Evolutionary conservation across 2,113 vertebrate species (phyloP), one percentile per base, ranked within the genome.

Genomic region (Hipposideros armiger): DNA sequence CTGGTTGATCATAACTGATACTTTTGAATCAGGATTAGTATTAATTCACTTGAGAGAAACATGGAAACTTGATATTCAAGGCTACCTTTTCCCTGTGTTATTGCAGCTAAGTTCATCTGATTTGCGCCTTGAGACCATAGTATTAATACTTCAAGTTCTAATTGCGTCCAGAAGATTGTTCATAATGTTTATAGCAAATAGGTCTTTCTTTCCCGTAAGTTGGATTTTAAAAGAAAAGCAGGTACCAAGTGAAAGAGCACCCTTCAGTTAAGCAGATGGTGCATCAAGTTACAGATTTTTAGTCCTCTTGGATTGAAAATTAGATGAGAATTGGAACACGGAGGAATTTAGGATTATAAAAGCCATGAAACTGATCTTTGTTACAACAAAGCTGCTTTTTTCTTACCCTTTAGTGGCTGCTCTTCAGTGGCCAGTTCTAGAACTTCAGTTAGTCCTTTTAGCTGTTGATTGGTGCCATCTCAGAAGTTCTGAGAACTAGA

Each of bases 301-400:
- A 42, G 58, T 94, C 67, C 42, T 96, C 69, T 84, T 73, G 60
- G 52, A 26, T 85, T 96, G 93, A 92, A 96, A 94, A 82, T 58
- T 58, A 85, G 28, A 22, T 94, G 76, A 90, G 47, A 91, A 45
- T 90, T 94, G 52, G 64, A 87, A 93, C 77, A 4, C 92, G 22
- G 28, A 93, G 30, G n/a, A 95, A 88, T 52, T 90, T 24, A 52
- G 60, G 88, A 26, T 93, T 86, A 47, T 92, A 86, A 95, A 94
- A 93, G 22, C n/a, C 50, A 32, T 80, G 69, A 81, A 90, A 82
- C 28, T 74, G 15, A 64, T 91, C 19, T 72, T 95, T 88, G 20
- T 82, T 93, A 87, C 3, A 96, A 19, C 70, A 90, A 66, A 88
- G 30, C 32, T 94, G 19, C 47, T 93, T 94, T 91, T 90, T 78